Base-by-base conservation (phyloP, 2,888 invertebrate genomes). In the Callyntrura sp. region DNA sequence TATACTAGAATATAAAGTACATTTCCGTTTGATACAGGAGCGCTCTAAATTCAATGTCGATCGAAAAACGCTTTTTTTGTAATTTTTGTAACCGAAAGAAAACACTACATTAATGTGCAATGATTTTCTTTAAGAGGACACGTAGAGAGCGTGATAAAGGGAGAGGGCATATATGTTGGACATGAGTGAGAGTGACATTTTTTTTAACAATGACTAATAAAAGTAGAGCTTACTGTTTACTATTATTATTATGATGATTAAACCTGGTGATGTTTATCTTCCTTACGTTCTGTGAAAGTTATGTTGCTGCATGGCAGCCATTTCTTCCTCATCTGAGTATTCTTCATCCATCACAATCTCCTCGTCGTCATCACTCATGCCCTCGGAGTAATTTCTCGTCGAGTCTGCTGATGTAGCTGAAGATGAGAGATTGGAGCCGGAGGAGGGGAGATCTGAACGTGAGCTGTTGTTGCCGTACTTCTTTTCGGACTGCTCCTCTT, bases 401-500 rank as follows among this genome's bases (percentile, higher is more conserved):
- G 92, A 92, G 84, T 92, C 93, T 17, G 93, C 92, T 17, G 92
- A 91, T 68, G 90, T 92, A 17, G 92, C 87, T 17, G 91, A 91
- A 17, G 90, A 35, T 17, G 90, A 90, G 20, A 88, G 68, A 70
- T 88, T 90, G 70, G 90, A 90, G 68, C 91, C 91, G 51, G 90
- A 88, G 12, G 92, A 90, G 78, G 78, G 86, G 86, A 86, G 86
- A 86, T 86, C 86, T 65, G 86, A 86, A 11, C 85, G 76, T 17
- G 85, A 73, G 73, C 86, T 55, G 35, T 43, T 68, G 73, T 48
- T 57, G 12, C 79, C 79, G 57, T 57, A 57, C 35, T 76, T 83
- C 45, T 97, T 96, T 94, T 97, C 97, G 2, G 97, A 97, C 94
- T 98, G 98, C 94, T 98, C 98, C 94, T 98, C 98, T 94, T 98